A percentile compares a stretch with the other conserved stretches of the same genome.
Conservation (phyloP, 2,888 invertebrate genomes). For the Neuroscelio doddi region DNA sequence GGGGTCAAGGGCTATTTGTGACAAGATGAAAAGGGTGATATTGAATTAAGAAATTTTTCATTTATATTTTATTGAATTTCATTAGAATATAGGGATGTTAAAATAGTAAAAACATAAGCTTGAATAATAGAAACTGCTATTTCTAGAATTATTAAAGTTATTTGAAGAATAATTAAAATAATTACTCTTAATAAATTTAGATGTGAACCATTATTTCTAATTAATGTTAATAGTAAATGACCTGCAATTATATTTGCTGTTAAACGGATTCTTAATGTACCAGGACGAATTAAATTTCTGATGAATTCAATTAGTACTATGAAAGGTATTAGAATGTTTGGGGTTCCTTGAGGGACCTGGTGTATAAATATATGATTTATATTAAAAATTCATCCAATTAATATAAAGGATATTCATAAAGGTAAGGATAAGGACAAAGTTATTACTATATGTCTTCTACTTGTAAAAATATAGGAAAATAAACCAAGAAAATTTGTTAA, state of each 20-base stretch:
- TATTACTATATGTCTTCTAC: constrained; percentile 78
- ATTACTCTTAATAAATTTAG: constrained; percentile 60
- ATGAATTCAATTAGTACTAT: constrained; percentile 84
- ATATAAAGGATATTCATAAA: constrained; percentile 79
- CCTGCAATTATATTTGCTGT: constrained; percentile 86
- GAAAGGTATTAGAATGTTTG: constrained; percentile 78
- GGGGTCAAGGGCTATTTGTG: constrained; percentile 79
- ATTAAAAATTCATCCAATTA: constrained; percentile 77
- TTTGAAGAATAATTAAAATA: constrained; percentile 73
- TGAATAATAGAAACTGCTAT: constrained; percentile 78
- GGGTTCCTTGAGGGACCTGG: constrained; percentile 81
- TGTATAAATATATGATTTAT: constrained; percentile 79
- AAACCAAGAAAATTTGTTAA: constrained; percentile 81
- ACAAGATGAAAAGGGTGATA: constrained; percentile 75
- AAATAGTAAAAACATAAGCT: constrained; percentile 79
- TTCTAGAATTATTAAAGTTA: constrained; percentile 75
- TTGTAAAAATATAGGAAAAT: constrained; percentile 82
- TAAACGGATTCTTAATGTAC: constrained; percentile 81
- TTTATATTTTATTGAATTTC: constrained; percentile 75
- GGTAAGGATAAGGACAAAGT: constrained; percentile 77
- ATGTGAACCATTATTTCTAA: constrained; percentile 73
- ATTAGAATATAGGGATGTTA: constrained; percentile 79
- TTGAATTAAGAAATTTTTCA: constrained; percentile 55
- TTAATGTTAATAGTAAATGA: constrained; percentile 78
- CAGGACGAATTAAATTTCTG: constrained; percentile 81